These are phyloP conservation scores for Ormyrus labotus DNA, from an alignment of 2,888 invertebrate species.

Conservation along the genomic window DNA sequence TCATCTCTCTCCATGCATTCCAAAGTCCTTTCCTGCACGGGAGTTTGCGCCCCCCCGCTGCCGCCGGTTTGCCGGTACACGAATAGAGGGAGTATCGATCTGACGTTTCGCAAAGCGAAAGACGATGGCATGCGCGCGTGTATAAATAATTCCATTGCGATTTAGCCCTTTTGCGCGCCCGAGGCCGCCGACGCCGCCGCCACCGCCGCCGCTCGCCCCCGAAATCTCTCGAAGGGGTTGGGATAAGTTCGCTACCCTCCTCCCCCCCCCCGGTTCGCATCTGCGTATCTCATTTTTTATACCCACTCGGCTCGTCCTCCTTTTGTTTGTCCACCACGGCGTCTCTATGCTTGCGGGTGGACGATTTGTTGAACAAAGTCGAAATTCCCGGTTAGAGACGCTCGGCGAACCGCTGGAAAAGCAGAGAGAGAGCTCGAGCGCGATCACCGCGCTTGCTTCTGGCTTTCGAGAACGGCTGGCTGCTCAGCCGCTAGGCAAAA, in stretches of 20 bases:
- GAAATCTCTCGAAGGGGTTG: slow-evolving; percentile 43
- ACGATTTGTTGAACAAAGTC: no score
- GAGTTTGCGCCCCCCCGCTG: no score
- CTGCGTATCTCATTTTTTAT: slow-evolving; percentile 19
- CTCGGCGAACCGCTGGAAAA: not conserved
- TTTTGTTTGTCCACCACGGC: not conserved
- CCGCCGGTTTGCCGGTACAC: not conserved
- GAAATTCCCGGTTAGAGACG: no score
- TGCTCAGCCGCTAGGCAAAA: slow-evolving; percentile 74
- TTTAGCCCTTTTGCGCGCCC: slow-evolving; percentile 68
- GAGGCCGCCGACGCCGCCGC: slow-evolving; percentile 42
- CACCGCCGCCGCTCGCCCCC: not conserved
- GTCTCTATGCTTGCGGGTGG: not conserved
- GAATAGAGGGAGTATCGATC: slow-evolving; percentile 41
- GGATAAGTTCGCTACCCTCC: slow-evolving; percentile 20
- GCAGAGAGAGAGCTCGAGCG: not conserved
- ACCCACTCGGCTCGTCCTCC: not conserved
- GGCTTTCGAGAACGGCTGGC: slow-evolving; percentile 65
- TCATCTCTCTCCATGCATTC: not conserved
- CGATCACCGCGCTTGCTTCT: slow-evolving; percentile 43
- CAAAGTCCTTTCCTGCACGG: not conserved
- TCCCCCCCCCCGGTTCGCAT: slow-evolving; percentile 11
- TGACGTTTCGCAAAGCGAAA: slow-evolving; percentile 26
- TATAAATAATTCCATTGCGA: slow-evolving; percentile 71
- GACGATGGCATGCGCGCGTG: slow-evolving; percentile 47